phyloP scores from a whole-genome alignment of 2,113 vertebrate genomes.

The Verasper variegatus region DNA sequence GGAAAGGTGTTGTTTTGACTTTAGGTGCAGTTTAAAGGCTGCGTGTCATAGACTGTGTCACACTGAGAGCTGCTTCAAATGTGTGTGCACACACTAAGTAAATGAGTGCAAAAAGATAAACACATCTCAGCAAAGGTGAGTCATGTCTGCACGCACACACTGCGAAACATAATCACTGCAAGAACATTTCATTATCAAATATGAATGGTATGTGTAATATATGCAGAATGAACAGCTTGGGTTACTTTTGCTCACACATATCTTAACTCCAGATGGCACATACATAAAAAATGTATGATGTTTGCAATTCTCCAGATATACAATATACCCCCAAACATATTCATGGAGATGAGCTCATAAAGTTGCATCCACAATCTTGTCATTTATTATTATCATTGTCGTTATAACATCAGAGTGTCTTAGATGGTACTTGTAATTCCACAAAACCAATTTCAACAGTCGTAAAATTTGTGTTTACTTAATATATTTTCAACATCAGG shows the following conservation, averaged over 20 bases:
- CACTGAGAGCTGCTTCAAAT: neutral
- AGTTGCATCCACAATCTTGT: neutral
- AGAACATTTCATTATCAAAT: neutral
- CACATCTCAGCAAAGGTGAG: neutral
- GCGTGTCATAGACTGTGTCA: neutral
- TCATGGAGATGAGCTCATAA: neutral
- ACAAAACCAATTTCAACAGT: neutral
- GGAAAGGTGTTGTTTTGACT: neutral
- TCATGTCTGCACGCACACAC: neutral
- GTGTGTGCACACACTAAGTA: neutral
- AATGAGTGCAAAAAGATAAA: neutral
- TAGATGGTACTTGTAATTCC: neutral
- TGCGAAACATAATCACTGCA: neutral
- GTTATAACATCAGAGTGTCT: conserved; percentile 1
- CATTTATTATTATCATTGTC: neutral
- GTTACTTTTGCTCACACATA: neutral
- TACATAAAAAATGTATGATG: neutral
- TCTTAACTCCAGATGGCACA: conserved; percentile 22
- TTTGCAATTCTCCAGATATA: neutral
- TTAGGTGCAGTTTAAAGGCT: neutral
- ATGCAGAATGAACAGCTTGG: neutral
- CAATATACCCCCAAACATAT: neutral
- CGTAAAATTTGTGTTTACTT: neutral
- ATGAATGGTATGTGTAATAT: neutral
- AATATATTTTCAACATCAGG: neutral